Evolutionary conservation across 2,888 invertebrate genomes (phyloP).

Genomic region (Lithophane ornitopus): DNA sequence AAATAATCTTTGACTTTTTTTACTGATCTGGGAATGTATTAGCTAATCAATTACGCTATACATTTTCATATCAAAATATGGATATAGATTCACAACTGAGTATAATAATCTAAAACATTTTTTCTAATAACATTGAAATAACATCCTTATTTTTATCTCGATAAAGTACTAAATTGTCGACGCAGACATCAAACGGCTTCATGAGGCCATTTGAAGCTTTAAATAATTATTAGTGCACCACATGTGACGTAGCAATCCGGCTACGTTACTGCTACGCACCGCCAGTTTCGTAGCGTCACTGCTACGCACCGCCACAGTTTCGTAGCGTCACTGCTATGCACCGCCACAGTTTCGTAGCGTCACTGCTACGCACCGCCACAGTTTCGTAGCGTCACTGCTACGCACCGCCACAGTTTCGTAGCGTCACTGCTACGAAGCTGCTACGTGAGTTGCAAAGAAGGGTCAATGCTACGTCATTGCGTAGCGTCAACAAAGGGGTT

Average conservation of each 20-base stretch:
- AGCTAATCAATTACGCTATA: too few relatives aligned
- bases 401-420: background rate
- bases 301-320: background rate
- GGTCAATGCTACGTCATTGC: background rate
- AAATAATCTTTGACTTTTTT: conserved; percentile 1
- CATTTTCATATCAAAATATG: too few relatives aligned
- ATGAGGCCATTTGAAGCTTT: too few relatives aligned
- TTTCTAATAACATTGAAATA: too few relatives aligned
- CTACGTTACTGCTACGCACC: background rate
- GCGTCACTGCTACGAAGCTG: background rate
- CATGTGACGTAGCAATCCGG: background rate
- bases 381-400: background rate
- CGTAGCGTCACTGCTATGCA: background rate
- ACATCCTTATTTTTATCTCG: too few relatives aligned
- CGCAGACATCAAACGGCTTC: background rate
- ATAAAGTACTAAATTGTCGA: background rate
- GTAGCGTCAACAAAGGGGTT: too few relatives aligned
- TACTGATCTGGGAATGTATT: too few relatives aligned
- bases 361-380: background rate
- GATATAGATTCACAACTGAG: too few relatives aligned
- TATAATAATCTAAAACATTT: too few relatives aligned
- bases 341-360: background rate
- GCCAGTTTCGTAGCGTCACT: too few relatives aligned
- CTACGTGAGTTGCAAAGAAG: background rate
- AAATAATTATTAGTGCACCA: too few relatives aligned